A percentile compares a stretch with the other conserved stretches of the same genome.
phyloP scores from a whole-genome alignment of 2,113 vertebrate genomes.

The Myotis yumanensis region DNA sequence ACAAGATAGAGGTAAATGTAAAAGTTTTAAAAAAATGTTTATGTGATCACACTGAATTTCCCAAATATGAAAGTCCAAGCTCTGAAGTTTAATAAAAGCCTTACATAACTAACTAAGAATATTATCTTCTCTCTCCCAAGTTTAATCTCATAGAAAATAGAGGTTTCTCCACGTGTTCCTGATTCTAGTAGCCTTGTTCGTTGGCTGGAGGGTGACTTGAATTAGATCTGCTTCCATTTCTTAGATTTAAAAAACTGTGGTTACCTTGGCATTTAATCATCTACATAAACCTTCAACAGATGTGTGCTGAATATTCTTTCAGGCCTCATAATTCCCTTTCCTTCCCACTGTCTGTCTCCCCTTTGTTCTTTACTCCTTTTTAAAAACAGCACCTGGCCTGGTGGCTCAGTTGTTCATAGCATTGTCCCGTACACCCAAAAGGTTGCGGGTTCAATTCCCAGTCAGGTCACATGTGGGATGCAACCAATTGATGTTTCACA shows the following conservation, averaged over 20 bases:
- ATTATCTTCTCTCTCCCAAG: not conserved
- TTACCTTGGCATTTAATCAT: not conserved
- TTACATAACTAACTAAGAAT: not conserved
- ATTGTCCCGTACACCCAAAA: not conserved
- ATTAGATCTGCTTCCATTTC: not conserved
- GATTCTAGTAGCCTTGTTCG: not conserved
- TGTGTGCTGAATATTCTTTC: not conserved
- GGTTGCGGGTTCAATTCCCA: not conserved
- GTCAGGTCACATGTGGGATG: not conserved
- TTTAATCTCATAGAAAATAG: not conserved
- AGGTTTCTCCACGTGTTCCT: not conserved
- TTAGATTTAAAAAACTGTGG: not conserved
- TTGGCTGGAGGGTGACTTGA: not conserved
- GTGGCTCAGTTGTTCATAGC: not conserved
- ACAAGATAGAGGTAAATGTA: not conserved
- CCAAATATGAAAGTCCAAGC: conserved; percentile 3
- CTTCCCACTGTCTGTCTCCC: not conserved
- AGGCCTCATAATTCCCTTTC: not conserved
- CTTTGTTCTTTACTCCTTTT: not conserved
- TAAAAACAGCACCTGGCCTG: not conserved
- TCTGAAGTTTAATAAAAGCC: not conserved
- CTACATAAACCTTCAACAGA: not conserved
- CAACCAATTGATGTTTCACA: not conserved
- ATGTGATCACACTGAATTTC: not conserved
- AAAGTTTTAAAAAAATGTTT: not conserved